phyloP scores from a whole-genome alignment of 2,888 invertebrate genomes.

The Drosophila multiciliata region DNA sequence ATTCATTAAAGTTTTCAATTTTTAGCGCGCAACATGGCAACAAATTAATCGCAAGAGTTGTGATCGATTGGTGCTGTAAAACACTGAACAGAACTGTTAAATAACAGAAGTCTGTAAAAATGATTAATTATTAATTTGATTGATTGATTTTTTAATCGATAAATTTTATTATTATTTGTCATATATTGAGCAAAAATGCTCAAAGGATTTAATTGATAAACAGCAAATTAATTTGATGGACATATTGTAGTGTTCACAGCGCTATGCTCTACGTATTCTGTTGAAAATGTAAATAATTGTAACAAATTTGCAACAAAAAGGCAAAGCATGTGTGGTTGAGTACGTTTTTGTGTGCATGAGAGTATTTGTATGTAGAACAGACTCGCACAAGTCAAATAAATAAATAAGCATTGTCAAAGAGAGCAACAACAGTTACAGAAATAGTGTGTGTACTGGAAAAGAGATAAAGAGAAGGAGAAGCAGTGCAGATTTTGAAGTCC shows the following conservation, averaged over 20 bases:
- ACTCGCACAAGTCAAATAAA: conserved; percentile 70
- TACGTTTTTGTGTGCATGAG: not conserved
- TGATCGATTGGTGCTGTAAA: conserved; percentile 7
- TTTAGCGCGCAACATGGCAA: conserved; percentile 3
- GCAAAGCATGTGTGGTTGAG: not conserved
- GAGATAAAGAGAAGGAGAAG: not conserved
- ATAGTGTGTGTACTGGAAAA: not conserved
- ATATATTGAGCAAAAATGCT: not conserved
- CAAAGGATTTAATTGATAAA: not conserved
- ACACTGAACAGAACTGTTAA: not conserved
- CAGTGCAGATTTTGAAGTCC: conserved; percentile 48
- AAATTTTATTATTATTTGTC: not conserved
- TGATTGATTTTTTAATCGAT: not conserved
- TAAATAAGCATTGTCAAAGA: conserved; percentile 74
- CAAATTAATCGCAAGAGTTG: not conserved
- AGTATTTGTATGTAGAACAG: conserved; percentile 3
- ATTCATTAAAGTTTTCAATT: not conserved
- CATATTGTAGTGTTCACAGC: not conserved
- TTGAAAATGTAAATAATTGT: conserved; percentile 19
- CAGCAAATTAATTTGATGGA: not conserved
- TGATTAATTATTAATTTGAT: not conserved
- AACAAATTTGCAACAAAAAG: conserved; percentile 14
- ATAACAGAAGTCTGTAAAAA: not conserved
- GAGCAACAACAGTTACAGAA: conserved; percentile 56
- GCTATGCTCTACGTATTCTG: not conserved